Percentiles rank a stretch among this genome's conserved stretches.
Evolutionary conservation across 2,113 vertebrate species (phyloP).

Genomic region (Illadopsis cleaveri): DNA sequence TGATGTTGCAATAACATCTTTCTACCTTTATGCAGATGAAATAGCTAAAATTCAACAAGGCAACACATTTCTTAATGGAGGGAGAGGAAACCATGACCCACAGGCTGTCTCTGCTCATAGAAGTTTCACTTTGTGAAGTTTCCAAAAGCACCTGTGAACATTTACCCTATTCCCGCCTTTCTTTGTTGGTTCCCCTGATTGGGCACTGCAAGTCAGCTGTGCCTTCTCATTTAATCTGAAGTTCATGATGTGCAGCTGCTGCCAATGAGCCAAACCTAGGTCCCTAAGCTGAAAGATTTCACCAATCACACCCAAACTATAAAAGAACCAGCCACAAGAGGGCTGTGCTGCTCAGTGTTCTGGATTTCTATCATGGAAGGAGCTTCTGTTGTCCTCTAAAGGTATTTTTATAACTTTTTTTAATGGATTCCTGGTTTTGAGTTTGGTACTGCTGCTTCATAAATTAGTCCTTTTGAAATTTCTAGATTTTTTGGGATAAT

Average conservation of each 20-base stretch:
- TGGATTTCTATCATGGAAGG: fast-evolving
- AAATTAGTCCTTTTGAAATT: neutral
- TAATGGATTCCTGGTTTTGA: neutral
- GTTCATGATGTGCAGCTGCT: neutral
- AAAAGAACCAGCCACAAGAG: fast-evolving
- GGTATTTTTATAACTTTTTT: neutral
- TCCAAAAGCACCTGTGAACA: too few species aligned
- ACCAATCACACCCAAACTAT: neutral
- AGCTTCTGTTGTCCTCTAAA: fast-evolving
- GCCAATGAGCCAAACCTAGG: neutral
- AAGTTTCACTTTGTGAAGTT: fast-evolving
- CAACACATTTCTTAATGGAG: neutral
- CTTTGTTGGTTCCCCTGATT: neutral
- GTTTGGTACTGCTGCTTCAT: fast-evolving
- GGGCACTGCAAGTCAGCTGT: fast-evolving
- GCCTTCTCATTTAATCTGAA: neutral
- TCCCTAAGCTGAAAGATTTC: neutral
- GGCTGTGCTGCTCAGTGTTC: fast-evolving
- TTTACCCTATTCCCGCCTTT: neutral
- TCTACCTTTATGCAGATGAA: neutral
- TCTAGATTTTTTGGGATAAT: neutral
- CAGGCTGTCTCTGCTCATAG: neutral
- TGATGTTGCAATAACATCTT: neutral
- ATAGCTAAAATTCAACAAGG: neutral
- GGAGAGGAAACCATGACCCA: neutral